These are phyloP conservation scores for Asteroscopus sphinx DNA, from an alignment of 2,888 invertebrate genomes.

Conservation along the genomic window DNA sequence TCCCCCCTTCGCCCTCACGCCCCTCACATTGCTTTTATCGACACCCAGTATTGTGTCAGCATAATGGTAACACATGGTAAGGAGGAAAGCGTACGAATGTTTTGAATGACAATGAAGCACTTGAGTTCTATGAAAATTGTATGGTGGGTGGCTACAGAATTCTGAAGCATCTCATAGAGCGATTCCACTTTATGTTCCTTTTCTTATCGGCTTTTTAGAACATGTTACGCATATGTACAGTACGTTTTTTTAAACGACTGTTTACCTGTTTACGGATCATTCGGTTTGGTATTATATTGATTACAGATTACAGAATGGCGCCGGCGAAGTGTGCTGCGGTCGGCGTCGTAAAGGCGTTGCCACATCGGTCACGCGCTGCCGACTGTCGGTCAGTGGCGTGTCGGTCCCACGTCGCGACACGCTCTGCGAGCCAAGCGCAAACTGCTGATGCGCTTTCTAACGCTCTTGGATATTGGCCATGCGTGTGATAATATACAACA, in stretches of 20 bases:
- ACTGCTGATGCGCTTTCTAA: conserved; percentile 85
- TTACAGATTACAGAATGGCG: conserved; percentile 25
- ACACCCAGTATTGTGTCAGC: conserved; percentile 70
- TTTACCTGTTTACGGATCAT: conserved; percentile 18
- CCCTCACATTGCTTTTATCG: conserved; percentile 59
- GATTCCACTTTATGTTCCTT: conserved; percentile 22
- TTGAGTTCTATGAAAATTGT: conserved; percentile 65
- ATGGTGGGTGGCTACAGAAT: conserved; percentile 51
- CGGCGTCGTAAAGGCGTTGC: conserved; percentile 64
- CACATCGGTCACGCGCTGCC: conserved; percentile 73
- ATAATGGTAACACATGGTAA: conserved; percentile 73
- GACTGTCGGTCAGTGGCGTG: conserved; percentile 85
- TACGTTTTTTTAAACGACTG: not conserved
- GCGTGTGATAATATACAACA: conserved; percentile 57
- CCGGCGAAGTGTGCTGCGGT: conserved; percentile 33
- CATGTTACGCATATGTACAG: conserved; percentile 10
- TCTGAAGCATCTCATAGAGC: conserved; percentile 25
- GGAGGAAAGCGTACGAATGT: conserved; percentile 67
- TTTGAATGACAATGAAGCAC: conserved; percentile 70
- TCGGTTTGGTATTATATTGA: conserved; percentile 22
- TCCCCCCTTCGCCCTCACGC: conserved; percentile 46
- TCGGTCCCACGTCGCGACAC: conserved; percentile 73
- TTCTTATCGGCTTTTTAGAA: conserved; percentile 24
- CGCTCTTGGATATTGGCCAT: conserved; percentile 63
- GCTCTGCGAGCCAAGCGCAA: conserved; percentile 78